Evolutionary conservation across 2,113 vertebrate species (phyloP).

Genomic region (Hoplias malabaricus): DNA sequence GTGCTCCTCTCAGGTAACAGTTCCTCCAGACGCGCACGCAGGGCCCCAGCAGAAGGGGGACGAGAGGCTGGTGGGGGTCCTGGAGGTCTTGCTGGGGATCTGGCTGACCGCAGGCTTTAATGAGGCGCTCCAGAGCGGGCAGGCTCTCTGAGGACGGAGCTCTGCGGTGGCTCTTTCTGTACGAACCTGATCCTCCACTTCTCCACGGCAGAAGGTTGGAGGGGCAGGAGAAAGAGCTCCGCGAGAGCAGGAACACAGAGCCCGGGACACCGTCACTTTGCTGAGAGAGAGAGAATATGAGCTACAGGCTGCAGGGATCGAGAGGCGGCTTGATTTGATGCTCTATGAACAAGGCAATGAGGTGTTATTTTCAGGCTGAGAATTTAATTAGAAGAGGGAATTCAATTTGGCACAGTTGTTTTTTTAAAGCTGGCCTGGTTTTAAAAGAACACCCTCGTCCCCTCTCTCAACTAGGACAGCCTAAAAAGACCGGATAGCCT

Average conservation of each 20-base stretch:
- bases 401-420: constrained; percentile 39
- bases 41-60: constrained; percentile 81
- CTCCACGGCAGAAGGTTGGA: constrained; percentile 85
- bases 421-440: constrained; percentile 44
- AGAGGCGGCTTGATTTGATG: neutral
- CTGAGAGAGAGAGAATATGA: constrained; percentile 21
- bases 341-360: constrained; percentile 35
- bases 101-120: constrained; percentile 53
- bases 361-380: constrained; percentile 25
- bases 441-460: constrained; percentile 26
- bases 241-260: constrained; percentile 77
- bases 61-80: constrained; percentile 70
- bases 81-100: constrained; percentile 45
- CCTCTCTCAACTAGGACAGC: constrained; percentile 35
- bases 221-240: constrained; percentile 76
- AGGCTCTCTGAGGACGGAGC: constrained; percentile 75
- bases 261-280: constrained; percentile 60
- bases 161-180: constrained; percentile 73
- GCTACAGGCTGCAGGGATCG: neutral
- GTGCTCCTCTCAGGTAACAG: constrained; percentile 86
- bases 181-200: constrained; percentile 65
- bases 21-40: constrained; percentile 84
- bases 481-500: constrained; percentile 23
- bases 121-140: constrained; percentile 75
- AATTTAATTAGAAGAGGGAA: constrained; percentile 36